Evolutionary conservation across 2,797 vertebrate species (phyloP).

Genomic region (Nannoperca australis): DNA sequence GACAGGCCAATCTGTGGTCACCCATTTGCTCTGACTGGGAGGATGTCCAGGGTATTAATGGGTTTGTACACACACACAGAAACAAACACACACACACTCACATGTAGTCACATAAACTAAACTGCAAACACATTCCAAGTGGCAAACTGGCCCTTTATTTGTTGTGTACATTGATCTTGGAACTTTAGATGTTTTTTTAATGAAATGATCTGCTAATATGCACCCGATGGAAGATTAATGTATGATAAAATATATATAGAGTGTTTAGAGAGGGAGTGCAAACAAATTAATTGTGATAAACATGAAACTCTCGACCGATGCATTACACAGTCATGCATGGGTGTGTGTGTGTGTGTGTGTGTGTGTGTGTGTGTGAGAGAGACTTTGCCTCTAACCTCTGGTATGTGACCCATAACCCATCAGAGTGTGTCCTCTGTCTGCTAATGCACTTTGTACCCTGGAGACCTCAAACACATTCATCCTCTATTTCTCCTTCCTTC

Average conservation of each 20-base stretch:
- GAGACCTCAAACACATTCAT: slow-evolving; percentile 48
- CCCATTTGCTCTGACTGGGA: slow-evolving; percentile 71
- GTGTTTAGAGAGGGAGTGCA: background rate
- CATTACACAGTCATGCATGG: background rate
- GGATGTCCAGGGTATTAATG: slow-evolving; percentile 69
- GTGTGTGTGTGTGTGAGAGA: slow-evolving; percentile 9
- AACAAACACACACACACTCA: slow-evolving; percentile 5
- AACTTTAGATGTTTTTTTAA: background rate
- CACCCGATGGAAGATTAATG: background rate
- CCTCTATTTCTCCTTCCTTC: slow-evolving; percentile 26
- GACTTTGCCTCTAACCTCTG: slow-evolving; percentile 43
- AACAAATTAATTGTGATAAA: background rate
- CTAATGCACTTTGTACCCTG: slow-evolving; percentile 56
- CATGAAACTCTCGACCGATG: slow-evolving; percentile 23
- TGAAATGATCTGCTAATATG: slow-evolving; percentile 4
- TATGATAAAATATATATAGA: background rate
- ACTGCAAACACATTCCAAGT: slow-evolving; percentile 14
- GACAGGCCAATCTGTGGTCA: slow-evolving; percentile 75
- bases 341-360: slow-evolving; percentile 2
- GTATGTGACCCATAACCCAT: slow-evolving; percentile 55
- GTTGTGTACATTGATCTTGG: slow-evolving; percentile 9
- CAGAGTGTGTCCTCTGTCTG: slow-evolving; percentile 45
- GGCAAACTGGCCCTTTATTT: background rate
- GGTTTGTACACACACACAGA: slow-evolving; percentile 21
- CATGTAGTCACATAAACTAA: background rate